Conservation (phyloP, 2,113 vertebrate species). For the Abramis brama region DNA sequence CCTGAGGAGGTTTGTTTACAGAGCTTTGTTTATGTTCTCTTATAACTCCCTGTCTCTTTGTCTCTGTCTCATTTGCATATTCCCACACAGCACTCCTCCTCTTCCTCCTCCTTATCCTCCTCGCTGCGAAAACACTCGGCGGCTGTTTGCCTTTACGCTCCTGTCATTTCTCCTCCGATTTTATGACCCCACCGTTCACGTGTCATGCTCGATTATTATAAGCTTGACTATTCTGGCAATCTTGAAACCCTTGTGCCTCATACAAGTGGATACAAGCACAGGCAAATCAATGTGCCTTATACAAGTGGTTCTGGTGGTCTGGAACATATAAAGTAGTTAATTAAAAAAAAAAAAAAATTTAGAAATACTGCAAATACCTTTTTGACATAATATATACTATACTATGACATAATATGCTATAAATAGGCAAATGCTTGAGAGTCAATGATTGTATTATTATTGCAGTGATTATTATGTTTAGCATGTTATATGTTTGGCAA, state of each 20-base stretch:
- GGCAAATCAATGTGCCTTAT: too few relatives aligned
- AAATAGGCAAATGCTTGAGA: too few relatives aligned
- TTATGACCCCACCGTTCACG: conserved; percentile 22
- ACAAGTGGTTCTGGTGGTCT: background rate
- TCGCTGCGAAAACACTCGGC: conserved; percentile 27
- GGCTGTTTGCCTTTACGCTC: conserved; percentile 26
- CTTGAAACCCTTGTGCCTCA: background rate
- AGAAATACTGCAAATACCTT: too few relatives aligned
- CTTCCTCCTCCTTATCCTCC: background rate
- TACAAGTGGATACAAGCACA: too few relatives aligned
- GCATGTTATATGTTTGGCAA: too few relatives aligned
- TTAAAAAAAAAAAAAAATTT: background rate
- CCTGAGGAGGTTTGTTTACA: conserved; percentile 54
- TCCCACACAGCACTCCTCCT: conserved; percentile 50
- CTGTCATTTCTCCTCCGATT: conserved; percentile 46
- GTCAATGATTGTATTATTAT: too few relatives aligned
- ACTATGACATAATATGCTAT: too few relatives aligned
- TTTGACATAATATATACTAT: too few relatives aligned
- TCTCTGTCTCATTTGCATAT: conserved; percentile 55
- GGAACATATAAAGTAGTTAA: background rate
- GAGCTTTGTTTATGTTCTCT: conserved; percentile 51
- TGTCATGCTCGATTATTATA: conserved; percentile 41
- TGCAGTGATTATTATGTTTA: too few relatives aligned
- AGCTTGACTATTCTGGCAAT: conserved; percentile 21
- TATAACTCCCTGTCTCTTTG: conserved; percentile 50